phyloP scores from a whole-genome alignment of 1,140 invertebrate species.

The Telenomus remus region DNA sequence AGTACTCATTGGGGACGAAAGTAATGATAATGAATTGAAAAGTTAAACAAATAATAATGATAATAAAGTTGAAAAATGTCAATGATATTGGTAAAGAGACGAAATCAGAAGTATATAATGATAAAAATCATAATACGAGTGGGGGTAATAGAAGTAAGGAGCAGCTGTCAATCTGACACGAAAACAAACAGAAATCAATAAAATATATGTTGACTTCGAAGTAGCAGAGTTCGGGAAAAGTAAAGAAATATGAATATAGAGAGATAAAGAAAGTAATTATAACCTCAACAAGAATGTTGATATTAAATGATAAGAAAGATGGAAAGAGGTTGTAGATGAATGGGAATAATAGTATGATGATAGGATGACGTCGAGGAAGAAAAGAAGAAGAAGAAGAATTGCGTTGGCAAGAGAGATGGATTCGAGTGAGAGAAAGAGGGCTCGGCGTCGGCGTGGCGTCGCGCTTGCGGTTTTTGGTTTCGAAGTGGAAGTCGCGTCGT shows the following conservation, averaged over 20 bases:
- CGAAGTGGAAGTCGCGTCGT: constrained; percentile 6
- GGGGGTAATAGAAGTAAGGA: neutral
- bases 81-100: neutral
- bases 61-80: neutral
- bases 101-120: neutral
- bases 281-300: no score
- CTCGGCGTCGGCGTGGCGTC: constrained; percentile 6
- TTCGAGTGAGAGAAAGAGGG: neutral
- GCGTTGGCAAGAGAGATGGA: neutral
- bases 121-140: neutral
- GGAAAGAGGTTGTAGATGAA: no score
- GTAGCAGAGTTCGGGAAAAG: neutral
- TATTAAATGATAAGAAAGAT: no score
- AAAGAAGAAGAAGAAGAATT: neutral
- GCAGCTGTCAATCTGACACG: neutral
- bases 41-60: no score
- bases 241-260: neutral
- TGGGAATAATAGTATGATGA: no score
- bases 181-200: constrained; percentile 13
- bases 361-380: neutral
- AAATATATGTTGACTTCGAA: neutral
- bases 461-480: constrained; percentile 10
- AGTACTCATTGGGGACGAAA: no score
- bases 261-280: neutral
- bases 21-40: no score